Evolutionary conservation across 2,888 invertebrate genomes (phyloP).

Genomic region (Caenorhabditis sp.): DNA sequence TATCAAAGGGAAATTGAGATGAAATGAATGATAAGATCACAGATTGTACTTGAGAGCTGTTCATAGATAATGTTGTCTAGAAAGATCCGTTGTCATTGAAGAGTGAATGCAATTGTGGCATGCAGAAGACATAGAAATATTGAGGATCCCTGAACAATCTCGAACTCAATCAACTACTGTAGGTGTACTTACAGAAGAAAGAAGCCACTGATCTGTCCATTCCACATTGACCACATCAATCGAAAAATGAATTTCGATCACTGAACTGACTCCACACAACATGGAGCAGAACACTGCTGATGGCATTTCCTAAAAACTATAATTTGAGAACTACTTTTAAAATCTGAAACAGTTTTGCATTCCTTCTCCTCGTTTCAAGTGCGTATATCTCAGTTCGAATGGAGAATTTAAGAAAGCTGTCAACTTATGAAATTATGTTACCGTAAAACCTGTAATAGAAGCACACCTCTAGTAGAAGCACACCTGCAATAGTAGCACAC

Average conservation of each 20-base stretch:
- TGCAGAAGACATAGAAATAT: constrained; percentile 77
- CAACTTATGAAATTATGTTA: too few species aligned
- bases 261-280: constrained; percentile 77
- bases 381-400: too few species aligned
- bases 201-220: constrained; percentile 80
- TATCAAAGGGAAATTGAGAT: constrained; percentile 2
- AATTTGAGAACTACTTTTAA: not conserved
- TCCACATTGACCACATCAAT: constrained; percentile 71
- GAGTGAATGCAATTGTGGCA: constrained; percentile 77
- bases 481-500: too few species aligned
- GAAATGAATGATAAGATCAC: constrained; percentile 15
- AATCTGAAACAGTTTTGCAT: too few species aligned
- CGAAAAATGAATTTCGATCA: constrained; percentile 81
- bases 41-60: not conserved
- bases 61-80: not conserved
- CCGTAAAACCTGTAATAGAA: too few species aligned
- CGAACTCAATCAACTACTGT: not conserved
- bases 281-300: constrained; percentile 79
- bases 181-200: constrained; percentile 71
- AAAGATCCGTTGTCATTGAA: constrained; percentile 65
- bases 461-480: too few species aligned
- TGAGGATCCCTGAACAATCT: constrained; percentile 73
- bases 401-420: too few species aligned
- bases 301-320: constrained; percentile 79
- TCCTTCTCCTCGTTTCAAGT: too few species aligned